These are phyloP conservation scores for Rynchops niger DNA, from an alignment of 2,113 vertebrate genomes.

Conservation along the genomic window DNA sequence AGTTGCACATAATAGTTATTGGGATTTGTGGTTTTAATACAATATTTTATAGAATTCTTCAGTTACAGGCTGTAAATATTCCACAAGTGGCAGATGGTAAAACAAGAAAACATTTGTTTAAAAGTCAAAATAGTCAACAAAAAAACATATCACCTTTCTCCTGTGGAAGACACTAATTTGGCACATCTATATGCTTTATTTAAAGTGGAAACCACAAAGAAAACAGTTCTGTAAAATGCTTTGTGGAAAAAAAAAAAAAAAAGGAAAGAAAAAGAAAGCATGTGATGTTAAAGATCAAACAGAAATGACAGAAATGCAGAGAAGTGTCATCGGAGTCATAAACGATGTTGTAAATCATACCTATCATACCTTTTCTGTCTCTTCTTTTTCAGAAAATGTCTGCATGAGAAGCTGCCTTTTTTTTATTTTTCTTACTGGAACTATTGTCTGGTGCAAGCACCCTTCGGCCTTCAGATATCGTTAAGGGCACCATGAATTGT, in stretches of 20 bases:
- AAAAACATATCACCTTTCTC: neutral
- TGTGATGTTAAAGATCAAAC: neutral
- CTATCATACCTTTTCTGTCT: neutral
- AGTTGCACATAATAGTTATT: neutral
- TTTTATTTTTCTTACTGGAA: neutral
- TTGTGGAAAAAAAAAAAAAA: neutral
- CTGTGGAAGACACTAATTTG: neutral
- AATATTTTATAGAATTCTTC: conserved; percentile 12
- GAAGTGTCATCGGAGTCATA: neutral
- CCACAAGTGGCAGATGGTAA: neutral
- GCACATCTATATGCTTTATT: neutral
- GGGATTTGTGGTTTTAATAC: neutral
- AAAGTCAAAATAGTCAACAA: neutral
- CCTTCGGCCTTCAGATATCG: neutral
- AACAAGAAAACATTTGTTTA: conserved; percentile 21
- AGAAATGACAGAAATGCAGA: neutral
- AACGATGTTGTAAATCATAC: neutral
- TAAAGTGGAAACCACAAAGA: neutral
- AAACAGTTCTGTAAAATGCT: neutral
- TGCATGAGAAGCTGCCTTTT: neutral
- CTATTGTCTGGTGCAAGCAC: neutral
- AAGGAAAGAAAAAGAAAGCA: neutral
- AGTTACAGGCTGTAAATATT: neutral
- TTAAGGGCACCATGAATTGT: neutral
- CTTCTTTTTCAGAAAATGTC: neutral